Conservation (phyloP, 1,140 invertebrate species). For the Physella acuta region DNA sequence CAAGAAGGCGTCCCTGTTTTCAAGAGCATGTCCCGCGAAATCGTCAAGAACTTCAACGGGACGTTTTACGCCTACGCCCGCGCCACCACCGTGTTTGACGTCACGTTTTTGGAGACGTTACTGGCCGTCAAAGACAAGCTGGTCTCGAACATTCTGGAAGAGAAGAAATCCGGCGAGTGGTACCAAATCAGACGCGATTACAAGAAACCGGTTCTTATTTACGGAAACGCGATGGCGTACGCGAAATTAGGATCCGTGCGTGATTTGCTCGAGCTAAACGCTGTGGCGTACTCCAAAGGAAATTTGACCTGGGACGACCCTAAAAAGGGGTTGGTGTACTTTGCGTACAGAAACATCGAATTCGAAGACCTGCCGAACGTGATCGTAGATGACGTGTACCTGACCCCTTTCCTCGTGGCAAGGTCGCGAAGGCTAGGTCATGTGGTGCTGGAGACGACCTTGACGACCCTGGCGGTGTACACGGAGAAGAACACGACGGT, state of each 20-base stretch:
- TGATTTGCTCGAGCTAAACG: not conserved
- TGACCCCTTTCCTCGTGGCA: constrained; percentile 2
- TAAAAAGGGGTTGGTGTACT: not conserved
- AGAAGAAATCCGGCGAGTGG: not conserved
- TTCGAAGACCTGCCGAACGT: constrained; percentile 2
- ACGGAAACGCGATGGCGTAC: not conserved
- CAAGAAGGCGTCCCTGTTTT: constrained; percentile 1
- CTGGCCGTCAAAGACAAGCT: not conserved
- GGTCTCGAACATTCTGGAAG: not conserved
- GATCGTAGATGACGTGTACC: constrained; percentile 1
- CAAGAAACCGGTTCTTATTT: not conserved
- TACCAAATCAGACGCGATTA: not conserved
- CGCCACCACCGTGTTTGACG: constrained; percentile 9
- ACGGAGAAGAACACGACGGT: not conserved
- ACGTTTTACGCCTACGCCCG: constrained; percentile 19
- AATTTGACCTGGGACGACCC: not conserved
- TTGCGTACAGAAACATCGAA: not conserved
- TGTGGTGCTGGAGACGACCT: not conserved
- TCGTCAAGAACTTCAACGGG: not conserved
- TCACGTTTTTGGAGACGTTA: constrained; percentile 1
- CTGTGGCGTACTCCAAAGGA: not conserved
- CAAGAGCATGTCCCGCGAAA: not conserved
- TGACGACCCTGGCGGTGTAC: not conserved
- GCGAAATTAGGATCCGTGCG: not conserved
- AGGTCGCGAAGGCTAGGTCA: not conserved